Percentiles rank a stretch among this genome's conserved stretches.
Evolutionary conservation across 1,140 invertebrate species (phyloP).

Genomic region (Eriocheir sinensis): DNA sequence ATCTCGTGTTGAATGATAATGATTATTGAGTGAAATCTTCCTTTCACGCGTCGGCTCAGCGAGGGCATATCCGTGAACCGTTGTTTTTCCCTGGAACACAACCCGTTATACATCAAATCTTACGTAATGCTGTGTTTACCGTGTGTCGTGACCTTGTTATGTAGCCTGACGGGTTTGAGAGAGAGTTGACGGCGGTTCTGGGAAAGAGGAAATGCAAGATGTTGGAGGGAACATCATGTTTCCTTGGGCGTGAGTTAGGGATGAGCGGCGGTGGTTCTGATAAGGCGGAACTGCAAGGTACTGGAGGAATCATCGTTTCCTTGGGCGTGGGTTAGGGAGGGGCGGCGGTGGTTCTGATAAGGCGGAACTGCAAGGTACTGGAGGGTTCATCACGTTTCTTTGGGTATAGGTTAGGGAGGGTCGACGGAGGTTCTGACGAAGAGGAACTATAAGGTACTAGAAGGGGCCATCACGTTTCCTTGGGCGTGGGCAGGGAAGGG

Average conservation of each 20-base stretch:
- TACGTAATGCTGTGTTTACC: constrained; percentile 3
- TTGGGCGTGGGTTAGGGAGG: no score
- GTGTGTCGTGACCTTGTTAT: neutral
- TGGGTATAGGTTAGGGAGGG: no score
- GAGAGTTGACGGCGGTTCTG: neutral
- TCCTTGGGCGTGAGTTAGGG: no score
- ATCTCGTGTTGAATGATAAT: neutral
- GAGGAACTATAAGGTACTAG: no score
- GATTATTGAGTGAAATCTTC: neutral
- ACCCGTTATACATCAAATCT: neutral
- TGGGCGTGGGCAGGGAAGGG: no score
- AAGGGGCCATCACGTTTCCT: neutral
- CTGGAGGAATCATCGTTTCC: neutral
- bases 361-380: no score
- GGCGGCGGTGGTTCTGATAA: neutral
- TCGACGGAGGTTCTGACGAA: neutral
- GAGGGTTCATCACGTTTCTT: neutral
- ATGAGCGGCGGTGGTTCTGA: neutral
- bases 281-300: no score
- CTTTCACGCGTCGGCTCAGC: no score
- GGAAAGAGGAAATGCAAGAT: no score
- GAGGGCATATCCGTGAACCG: neutral
- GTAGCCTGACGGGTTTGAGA: neutral
- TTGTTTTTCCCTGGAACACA: neutral
- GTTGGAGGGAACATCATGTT: neutral